Conservation (phyloP, 2,797 vertebrate species). For the Argentina silus region DNA sequence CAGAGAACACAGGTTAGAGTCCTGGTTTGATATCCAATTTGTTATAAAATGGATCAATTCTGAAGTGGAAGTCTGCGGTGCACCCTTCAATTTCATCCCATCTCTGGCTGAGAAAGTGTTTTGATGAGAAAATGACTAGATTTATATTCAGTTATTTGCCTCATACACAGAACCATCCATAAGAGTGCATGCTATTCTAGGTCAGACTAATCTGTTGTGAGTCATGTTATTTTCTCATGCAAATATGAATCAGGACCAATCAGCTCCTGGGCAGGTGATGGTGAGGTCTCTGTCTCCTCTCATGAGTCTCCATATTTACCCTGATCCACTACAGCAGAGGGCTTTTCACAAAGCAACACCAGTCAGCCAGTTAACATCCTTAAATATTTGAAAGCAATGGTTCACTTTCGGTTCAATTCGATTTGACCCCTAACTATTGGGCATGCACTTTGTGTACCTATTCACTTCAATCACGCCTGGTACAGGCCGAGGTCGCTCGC, state of each 20-base stretch:
- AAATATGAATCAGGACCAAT: constrained; percentile 64
- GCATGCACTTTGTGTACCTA: no score
- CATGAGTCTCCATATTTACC: constrained; percentile 24
- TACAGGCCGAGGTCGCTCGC: no score
- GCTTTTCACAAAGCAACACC: no score
- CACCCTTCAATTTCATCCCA: constrained; percentile 41
- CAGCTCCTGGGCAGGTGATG: constrained; percentile 54
- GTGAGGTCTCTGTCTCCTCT: constrained; percentile 44
- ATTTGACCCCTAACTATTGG: no score
- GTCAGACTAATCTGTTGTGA: constrained; percentile 57
- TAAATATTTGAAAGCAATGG: no score
- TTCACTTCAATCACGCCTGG: no score
- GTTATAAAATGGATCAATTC: constrained; percentile 26
- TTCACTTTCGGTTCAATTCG: no score
- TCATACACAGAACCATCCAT: constrained; percentile 35
- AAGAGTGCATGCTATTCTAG: constrained; percentile 35
- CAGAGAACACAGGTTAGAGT: constrained; percentile 33
- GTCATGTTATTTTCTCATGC: constrained; percentile 53
- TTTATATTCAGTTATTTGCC: constrained; percentile 50
- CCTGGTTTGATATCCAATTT: constrained; percentile 28
- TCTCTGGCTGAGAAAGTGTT: constrained; percentile 44
- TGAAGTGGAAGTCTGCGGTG: constrained; percentile 29
- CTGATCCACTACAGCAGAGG: no score
- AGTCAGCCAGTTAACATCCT: no score
- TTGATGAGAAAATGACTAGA: constrained; percentile 46